Evolutionary conservation across 1,140 invertebrate species (phyloP).

Genomic region (Planococcus citri): DNA sequence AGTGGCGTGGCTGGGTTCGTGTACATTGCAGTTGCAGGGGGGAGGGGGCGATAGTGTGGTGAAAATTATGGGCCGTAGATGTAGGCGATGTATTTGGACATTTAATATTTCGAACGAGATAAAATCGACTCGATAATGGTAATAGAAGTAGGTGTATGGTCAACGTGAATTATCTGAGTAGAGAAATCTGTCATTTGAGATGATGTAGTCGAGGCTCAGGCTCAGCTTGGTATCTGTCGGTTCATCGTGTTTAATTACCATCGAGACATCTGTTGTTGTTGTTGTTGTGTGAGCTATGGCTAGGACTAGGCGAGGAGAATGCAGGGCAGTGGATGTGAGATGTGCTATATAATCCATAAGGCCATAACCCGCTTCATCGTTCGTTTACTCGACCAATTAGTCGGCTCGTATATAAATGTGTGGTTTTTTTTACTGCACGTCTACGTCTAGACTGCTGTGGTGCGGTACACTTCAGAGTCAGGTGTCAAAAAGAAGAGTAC

Average conservation of each 20-base stretch:
- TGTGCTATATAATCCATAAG: too few species aligned
- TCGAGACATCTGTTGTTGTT: background rate
- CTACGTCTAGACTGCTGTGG: background rate
- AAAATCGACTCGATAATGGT: background rate
- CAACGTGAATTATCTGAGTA: background rate
- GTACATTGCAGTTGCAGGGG: too few species aligned
- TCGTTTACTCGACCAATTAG: background rate
- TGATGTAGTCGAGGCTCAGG: background rate
- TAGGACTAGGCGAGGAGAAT: too few species aligned
- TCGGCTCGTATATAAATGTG: background rate
- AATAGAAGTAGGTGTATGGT: background rate
- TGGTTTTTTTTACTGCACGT: too few species aligned
- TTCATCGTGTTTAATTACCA: background rate
- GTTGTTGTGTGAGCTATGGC: too few species aligned
- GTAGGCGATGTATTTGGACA: background rate
- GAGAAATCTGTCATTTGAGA: background rate
- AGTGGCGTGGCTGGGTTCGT: too few species aligned
- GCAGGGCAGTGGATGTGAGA: too few species aligned
- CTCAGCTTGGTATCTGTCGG: background rate
- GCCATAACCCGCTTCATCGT: background rate
- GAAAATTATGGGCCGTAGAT: background rate
- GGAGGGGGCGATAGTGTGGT: too few species aligned
- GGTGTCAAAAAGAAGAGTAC: background rate
- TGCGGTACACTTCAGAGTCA: too few species aligned
- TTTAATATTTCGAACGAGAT: background rate